Conservation (phyloP, 2,888 invertebrate species). For the Agrochola lota region DNA sequence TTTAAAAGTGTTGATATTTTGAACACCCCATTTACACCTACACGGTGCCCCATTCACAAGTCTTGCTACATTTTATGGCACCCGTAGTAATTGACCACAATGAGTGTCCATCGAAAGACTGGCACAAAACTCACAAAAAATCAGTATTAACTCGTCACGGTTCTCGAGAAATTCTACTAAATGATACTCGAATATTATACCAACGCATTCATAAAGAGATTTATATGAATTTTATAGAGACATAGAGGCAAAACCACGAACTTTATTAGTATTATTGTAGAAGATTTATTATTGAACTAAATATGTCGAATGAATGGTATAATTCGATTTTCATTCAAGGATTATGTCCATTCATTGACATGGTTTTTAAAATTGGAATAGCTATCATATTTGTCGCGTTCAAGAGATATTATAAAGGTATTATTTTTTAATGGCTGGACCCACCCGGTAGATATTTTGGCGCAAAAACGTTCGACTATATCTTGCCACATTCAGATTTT, state of each 20-base stretch:
- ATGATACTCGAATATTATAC: conserved; percentile 71
- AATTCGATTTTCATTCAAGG: conserved; percentile 61
- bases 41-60: conserved; percentile 73
- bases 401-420: background rate
- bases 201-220: conserved; percentile 72
- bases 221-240: conserved; percentile 86
- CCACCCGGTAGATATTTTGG: background rate
- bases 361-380: conserved; percentile 52
- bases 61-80: conserved; percentile 80
- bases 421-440: background rate
- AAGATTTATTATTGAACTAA: conserved; percentile 67
- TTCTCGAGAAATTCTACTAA: conserved; percentile 73
- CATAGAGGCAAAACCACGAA: conserved; percentile 72
- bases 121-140: conserved; percentile 72
- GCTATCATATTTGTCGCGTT: conserved; percentile 30
- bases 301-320: conserved; percentile 57
- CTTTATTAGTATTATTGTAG: conserved; percentile 61
- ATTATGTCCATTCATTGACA: conserved; percentile 47
- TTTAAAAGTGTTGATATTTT: background rate
- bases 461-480: background rate
- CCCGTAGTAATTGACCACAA: conserved; percentile 85
- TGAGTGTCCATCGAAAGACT: conserved; percentile 76
- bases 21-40: conserved; percentile 70
- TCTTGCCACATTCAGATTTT: background rate
- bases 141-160: conserved; percentile 82